Base-by-base conservation (phyloP, 2,797 vertebrate species). In the Pseudochaenichthys georgianus region DNA sequence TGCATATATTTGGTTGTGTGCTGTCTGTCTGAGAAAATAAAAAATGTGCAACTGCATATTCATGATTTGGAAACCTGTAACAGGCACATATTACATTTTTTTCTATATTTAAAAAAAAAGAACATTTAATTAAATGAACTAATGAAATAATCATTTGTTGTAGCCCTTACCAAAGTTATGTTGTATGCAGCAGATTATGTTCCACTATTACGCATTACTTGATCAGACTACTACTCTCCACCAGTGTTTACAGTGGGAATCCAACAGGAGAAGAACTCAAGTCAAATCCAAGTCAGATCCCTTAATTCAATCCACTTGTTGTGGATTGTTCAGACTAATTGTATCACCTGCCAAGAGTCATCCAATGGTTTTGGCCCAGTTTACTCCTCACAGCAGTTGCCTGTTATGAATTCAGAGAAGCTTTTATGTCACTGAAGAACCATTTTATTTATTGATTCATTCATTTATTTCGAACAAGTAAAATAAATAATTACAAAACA, bases 281-380 rank as follows among this genome's bases (percentile, higher is more conserved):
- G 66, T 54, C 70, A 71, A 78, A 64, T 54, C 45, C 2, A 15
- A 19, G 54, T 75, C 55, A 70, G 78, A 57, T 59, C 77, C 66
- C 60, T 66, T 41, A 38, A 50, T 63, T 45, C 28, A 88, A 90
- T 86, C 87, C 83, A 86, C 82, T 88, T 85, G 87, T 70, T 78
- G 70, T 73, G 82, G 87, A 87, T 85, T 75, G 64, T 84, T 83
- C 42, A 46, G 41, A 75, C 59, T 55, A 83, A 80, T 74, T 13
- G 66, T 75, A 84, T 84, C 76, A 74, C 80, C 75, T 54, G 64
- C 75, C 79, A 74, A 54, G 62, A 75, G 75, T 80, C 42, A 58
- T 73, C 55, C 73, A 12, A 38, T 42, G 60, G 74, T 48, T 10
- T 13, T 55, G 63, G 9, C 62, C 67, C 64, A 65, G 75, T 42